Evolutionary conservation across 2,888 invertebrate species (phyloP), one percentile per base, ranked within the genome.

Genomic region (Erebia epiphron): DNA sequence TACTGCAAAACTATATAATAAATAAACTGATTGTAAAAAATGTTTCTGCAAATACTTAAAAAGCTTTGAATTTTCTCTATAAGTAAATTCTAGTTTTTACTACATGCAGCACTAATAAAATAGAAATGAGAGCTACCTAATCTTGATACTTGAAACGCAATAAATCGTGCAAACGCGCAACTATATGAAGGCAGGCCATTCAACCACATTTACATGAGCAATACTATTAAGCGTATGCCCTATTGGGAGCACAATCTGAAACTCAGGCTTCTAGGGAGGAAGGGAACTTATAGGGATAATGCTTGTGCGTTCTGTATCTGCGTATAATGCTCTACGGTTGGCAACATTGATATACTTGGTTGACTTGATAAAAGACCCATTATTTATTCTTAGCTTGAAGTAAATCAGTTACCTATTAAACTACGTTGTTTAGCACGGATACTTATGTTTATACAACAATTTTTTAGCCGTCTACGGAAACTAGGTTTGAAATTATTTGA

Each of bases 161-260:
- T 71, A 71, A 71, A 71, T 71, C 71, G 68, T 61, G 60, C 18
- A 54, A 54, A 66, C 60, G 66, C 56, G 57, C 66, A 67, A 65
- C 58, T 62, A 52, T 67, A 70, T 70, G 66, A 70, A 67, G 68
- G 65, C 54, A 71, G 65, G 68, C 65, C 71, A 54, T 65, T 65
- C 65, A 65, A 65, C 65, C 65, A 54, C 54, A 65, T 65, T 65
- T 54, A 65, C 65, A 65, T 65, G 65, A 65, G 65, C 65, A 65
- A 68, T 63, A 56, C 63, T 54, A 68, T 63, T 63, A 54, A 65
- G 10, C n/a, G 52, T n/a, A 18, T 67, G 41, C 74, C 68, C 63
- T 73, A 72, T 70, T 67, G 69, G 69, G 70, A 43, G 72, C 67
- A 72, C 72, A 72, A 70, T 72, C 57, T 54, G 57, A 21, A 21